A percentile compares a stretch with the other conserved stretches of the same genome.
Conservation (phyloP, 2,888 invertebrate species). For the Andrena camellia region DNA sequence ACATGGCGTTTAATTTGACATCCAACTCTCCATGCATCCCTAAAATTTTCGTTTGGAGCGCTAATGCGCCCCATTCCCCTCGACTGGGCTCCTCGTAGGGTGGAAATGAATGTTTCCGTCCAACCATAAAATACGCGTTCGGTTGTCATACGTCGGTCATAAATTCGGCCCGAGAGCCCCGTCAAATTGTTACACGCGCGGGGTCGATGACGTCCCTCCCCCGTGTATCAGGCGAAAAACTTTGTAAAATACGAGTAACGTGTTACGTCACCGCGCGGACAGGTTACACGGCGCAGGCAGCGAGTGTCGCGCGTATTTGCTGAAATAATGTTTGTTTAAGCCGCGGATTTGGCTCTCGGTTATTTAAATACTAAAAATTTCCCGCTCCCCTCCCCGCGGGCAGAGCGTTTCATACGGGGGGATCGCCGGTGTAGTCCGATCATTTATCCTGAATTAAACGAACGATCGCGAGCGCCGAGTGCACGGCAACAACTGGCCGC, state of each 20-base stretch:
- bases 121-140: slow-evolving; percentile 39
- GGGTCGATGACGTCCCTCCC: slow-evolving; percentile 47
- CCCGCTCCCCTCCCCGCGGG: not conserved
- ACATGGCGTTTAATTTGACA: too few species aligned
- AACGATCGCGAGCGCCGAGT: slow-evolving; percentile 17
- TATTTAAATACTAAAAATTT: slow-evolving; percentile 41
- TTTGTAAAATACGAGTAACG: slow-evolving; percentile 58
- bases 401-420: slow-evolving; percentile 30
- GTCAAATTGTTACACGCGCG: slow-evolving; percentile 48
- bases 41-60: too few species aligned
- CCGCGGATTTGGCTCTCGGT: slow-evolving; percentile 29
- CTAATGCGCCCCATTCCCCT: not conserved
- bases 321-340: slow-evolving; percentile 50
- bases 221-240: slow-evolving; percentile 28
- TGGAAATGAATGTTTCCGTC: slow-evolving; percentile 25
- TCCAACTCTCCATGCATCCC: too few species aligned
- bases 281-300: not conserved
- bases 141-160: slow-evolving; percentile 37
- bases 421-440: slow-evolving; percentile 32
- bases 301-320: slow-evolving; percentile 10
- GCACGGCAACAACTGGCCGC: slow-evolving; percentile 10
- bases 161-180: slow-evolving; percentile 36
- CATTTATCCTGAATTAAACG: slow-evolving; percentile 53
- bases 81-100: not conserved
- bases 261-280: slow-evolving; percentile 29